Evolutionary conservation across 2,113 vertebrate genomes (phyloP).

Genomic region (Gracilinanus agilis): DNA sequence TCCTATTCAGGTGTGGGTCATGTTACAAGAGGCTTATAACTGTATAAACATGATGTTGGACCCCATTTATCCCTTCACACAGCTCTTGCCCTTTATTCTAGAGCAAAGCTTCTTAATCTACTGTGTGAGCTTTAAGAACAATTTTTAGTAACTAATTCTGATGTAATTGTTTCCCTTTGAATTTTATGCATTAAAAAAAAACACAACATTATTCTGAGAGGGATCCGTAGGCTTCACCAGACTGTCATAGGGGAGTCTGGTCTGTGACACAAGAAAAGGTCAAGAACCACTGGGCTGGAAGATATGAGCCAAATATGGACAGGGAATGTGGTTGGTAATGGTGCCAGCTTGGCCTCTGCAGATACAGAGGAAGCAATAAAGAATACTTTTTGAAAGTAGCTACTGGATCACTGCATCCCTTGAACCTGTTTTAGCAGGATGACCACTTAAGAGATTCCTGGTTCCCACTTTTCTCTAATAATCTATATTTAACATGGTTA

Average conservation of each 20-base stretch:
- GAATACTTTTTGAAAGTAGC: neutral
- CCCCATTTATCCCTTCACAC: neutral
- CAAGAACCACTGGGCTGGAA: neutral
- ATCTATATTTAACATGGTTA: neutral
- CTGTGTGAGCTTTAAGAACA: neutral
- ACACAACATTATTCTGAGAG: neutral
- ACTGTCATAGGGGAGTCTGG: neutral
- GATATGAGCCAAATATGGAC: neutral
- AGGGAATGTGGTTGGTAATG: neutral
- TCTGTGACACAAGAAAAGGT: neutral
- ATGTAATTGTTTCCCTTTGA: neutral
- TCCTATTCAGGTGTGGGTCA: neutral
- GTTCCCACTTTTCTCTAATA: neutral
- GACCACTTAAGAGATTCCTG: neutral
- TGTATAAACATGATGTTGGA: neutral
- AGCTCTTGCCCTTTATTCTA: neutral
- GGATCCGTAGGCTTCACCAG: neutral
- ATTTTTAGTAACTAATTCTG: neutral
- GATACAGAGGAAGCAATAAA: neutral
- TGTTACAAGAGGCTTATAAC: neutral
- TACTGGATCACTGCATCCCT: slow-evolving; percentile 19
- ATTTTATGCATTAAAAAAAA: neutral
- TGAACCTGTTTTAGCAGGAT: neutral
- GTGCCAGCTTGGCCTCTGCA: neutral
- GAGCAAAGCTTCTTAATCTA: neutral